Conservation (phyloP, 2,888 invertebrate species). For the Pyralis farinalis region DNA sequence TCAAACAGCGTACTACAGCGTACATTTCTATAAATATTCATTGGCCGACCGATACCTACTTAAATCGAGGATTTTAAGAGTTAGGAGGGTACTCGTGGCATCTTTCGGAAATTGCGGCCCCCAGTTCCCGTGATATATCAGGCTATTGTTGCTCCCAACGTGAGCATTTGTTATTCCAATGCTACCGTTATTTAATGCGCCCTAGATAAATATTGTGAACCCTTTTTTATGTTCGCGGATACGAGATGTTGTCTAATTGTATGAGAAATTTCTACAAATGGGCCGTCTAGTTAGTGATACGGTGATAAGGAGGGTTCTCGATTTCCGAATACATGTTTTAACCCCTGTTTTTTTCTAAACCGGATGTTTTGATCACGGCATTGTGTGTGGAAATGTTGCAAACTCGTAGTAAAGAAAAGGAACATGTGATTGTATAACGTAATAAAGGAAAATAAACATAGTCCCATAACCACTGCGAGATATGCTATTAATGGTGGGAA, state of each 20-base stretch:
- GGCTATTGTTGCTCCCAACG: conserved; percentile 23
- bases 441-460: too few species aligned
- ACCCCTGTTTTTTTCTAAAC: background rate
- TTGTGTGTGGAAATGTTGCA: background rate
- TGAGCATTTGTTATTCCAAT: conserved; percentile 57
- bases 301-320: background rate
- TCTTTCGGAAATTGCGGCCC: conserved; percentile 15
- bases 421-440: too few species aligned
- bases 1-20: background rate
- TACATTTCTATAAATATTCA: background rate
- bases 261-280: conserved; percentile 25
- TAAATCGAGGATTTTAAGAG: conserved; percentile 2
- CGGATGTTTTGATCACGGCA: background rate
- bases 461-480: too few species aligned
- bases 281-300: background rate
- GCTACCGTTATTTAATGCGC: conserved; percentile 51
- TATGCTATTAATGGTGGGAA: too few species aligned
- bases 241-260: conserved; percentile 39
- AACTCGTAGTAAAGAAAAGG: background rate
- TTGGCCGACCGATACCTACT: background rate
- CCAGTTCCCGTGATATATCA: conserved; percentile 12
- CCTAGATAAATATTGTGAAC: conserved; percentile 57
- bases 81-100: conserved; percentile 2
- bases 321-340: background rate
- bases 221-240: conserved; percentile 44